Evolutionary conservation across 2,888 invertebrate genomes (phyloP).

Genomic region (Patella ulyssiponensis): DNA sequence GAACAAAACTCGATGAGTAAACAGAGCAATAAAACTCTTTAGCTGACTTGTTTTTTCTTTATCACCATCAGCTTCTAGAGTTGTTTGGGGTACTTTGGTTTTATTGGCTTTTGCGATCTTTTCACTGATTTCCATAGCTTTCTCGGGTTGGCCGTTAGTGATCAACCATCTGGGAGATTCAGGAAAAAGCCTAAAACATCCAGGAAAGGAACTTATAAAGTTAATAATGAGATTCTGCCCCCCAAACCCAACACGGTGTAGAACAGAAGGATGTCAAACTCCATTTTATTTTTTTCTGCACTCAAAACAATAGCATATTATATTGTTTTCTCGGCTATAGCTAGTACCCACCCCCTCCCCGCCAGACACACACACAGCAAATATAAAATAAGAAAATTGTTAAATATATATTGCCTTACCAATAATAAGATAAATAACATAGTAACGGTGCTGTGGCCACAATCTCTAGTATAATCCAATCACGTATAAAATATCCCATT

Average conservation of each 20-base stretch:
- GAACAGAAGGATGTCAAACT: too few species aligned
- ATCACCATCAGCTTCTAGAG: slow-evolving; percentile 24
- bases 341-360: too few species aligned
- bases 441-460: slow-evolving; percentile 46
- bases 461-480: slow-evolving; percentile 53
- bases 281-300: too few species aligned
- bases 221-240: too few species aligned
- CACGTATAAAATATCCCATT: slow-evolving; percentile 48
- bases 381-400: too few species aligned
- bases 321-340: too few species aligned
- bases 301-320: too few species aligned
- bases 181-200: neutral
- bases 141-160: slow-evolving; percentile 85
- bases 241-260: too few species aligned
- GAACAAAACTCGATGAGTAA: slow-evolving; percentile 38
- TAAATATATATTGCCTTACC: slow-evolving; percentile 23
- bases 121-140: slow-evolving; percentile 81
- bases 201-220: too few species aligned
- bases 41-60: slow-evolving; percentile 11
- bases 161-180: slow-evolving; percentile 92
- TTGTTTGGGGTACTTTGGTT: neutral
- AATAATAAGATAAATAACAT: slow-evolving; percentile 67
- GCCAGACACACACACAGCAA: too few species aligned
- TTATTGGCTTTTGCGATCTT: slow-evolving; percentile 18
- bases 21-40: slow-evolving; percentile 37